A percentile compares a stretch with the other conserved stretches of the same genome.
phyloP scores from a whole-genome alignment of 2,888 invertebrate genomes.

The Ctena decussata region DNA sequence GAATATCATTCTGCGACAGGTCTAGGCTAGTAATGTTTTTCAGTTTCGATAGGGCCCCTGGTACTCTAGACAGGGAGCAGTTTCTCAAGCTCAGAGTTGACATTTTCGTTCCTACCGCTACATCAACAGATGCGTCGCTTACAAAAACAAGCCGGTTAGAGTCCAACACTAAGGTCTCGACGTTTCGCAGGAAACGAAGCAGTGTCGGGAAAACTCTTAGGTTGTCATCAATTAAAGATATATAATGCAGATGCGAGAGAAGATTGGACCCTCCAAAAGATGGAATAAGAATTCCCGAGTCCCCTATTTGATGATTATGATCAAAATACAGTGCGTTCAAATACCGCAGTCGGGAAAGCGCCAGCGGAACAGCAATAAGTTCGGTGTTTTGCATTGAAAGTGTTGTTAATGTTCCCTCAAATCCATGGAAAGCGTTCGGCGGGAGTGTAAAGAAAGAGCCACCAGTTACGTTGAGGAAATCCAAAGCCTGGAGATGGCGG shows the following conservation, averaged over 20 bases:
- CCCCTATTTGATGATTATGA: conserved; percentile 66
- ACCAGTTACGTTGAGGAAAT: conserved; percentile 54
- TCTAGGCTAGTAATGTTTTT: conserved; percentile 60
- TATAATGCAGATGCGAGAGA: conserved; percentile 45
- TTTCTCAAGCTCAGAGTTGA: conserved; percentile 62
- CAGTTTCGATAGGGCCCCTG: conserved; percentile 67
- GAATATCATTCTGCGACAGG: conserved; percentile 67
- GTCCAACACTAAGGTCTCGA: conserved; percentile 62
- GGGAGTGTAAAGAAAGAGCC: conserved; percentile 63
- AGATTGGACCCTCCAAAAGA: conserved; percentile 47
- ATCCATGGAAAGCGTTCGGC: conserved; percentile 68
- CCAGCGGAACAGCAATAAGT: conserved; percentile 66
- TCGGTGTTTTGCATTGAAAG: conserved; percentile 65
- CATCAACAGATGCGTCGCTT: conserved; percentile 66
- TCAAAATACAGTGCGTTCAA: conserved; percentile 61
- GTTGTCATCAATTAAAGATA: conserved; percentile 65
- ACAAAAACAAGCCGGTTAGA: conserved; percentile 69
- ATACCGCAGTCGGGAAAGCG: conserved; percentile 55
- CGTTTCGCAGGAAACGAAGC: conserved; percentile 51
- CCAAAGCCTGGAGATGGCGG: conserved; percentile 59
- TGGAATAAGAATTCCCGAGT: conserved; percentile 68
- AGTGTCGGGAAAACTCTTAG: conserved; percentile 66
- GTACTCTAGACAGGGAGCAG: conserved; percentile 68
- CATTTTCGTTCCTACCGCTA: conserved; percentile 58
- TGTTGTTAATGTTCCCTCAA: conserved; percentile 67